A percentile compares a stretch with the other conserved stretches of the same genome.
Evolutionary conservation across 2,888 invertebrate genomes (phyloP).

Genomic region (Idaea straminata): DNA sequence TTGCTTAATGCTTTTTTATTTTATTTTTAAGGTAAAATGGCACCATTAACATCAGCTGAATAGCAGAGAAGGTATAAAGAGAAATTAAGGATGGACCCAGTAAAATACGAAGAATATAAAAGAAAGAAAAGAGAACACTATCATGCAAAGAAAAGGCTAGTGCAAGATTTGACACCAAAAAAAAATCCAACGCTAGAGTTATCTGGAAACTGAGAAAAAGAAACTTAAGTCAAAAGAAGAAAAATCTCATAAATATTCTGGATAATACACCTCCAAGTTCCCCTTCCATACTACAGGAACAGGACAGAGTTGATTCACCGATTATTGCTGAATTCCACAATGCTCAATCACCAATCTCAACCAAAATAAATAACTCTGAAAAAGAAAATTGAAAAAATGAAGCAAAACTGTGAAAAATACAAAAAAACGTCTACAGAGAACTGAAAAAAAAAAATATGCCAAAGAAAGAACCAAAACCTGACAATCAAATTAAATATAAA

Average conservation of each 20-base stretch:
- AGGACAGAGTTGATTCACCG: not conserved
- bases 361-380: conserved; percentile 8
- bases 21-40: conserved; percentile 9
- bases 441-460: conserved; percentile 4
- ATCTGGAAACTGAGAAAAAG: conserved; percentile 16
- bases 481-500: conserved; percentile 7
- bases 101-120: conserved; percentile 18
- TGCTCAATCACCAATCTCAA: conserved; percentile 2
- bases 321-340: not conserved
- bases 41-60: conserved; percentile 15
- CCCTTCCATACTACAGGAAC: conserved; percentile 2
- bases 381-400: conserved; percentile 14
- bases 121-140: conserved; percentile 14
- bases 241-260: conserved; percentile 3
- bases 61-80: conserved; percentile 18
- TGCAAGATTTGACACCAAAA: conserved; percentile 17
- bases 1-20: not conserved
- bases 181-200: conserved; percentile 12
- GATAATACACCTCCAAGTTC: conserved; percentile 8
- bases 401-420: conserved; percentile 20
- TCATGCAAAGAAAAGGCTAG: conserved; percentile 14
- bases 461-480: conserved; percentile 11
- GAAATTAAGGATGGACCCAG: no score
- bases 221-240: conserved; percentile 5
- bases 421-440: conserved; percentile 15